Evolutionary conservation across 2,888 invertebrate species (phyloP), one percentile per base, ranked within the genome.

Genomic region (Julus scandinavius): DNA sequence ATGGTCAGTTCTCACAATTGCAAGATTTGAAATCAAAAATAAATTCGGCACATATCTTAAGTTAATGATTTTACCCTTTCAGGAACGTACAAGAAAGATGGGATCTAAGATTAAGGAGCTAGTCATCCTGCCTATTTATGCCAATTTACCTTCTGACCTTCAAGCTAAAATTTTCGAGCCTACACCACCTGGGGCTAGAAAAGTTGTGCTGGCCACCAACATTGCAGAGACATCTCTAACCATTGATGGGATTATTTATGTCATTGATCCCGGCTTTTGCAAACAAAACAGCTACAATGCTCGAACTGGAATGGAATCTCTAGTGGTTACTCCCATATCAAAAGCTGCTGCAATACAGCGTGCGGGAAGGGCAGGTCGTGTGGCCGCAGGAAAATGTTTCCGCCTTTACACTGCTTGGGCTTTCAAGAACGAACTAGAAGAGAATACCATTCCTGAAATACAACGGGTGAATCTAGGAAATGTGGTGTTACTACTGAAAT

Each of bases 161-260:
- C 99, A 99, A 93, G 97, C 98, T 2, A 99, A 99, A 93, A 99
- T 99, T 91, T 99, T 99, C 93, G 97, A 98, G 91, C 98, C 98
- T 0, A 99, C 99, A 0, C 99, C 99, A 80, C 96, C 96, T 11
- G 97, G 97, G 89, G 98, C 99, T 0, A 94, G 99, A 89, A 99
- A 99, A 94, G 98, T 99, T 15, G 96, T 99, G 11, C 93, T 99
- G 85, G 99, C 99, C 0, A 99, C 99, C 29, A 99, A 99, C 92
- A 99, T 99, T 91, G 99, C 99, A 0, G 99, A 99, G 93, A 99
- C 99, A 0, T 99, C 99, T 1, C 93, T 99, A 54, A 99, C 99
- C 0, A 99, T 99, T 90, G 99, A 99, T 92, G 99, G 99, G 91
- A 99, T 99, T 90, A 96, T 98, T 89, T 99, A 98, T 93, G 99